Evolutionary conservation across 2,797 vertebrate genomes (phyloP).

Genomic region (Dermochelys coriacea): DNA sequence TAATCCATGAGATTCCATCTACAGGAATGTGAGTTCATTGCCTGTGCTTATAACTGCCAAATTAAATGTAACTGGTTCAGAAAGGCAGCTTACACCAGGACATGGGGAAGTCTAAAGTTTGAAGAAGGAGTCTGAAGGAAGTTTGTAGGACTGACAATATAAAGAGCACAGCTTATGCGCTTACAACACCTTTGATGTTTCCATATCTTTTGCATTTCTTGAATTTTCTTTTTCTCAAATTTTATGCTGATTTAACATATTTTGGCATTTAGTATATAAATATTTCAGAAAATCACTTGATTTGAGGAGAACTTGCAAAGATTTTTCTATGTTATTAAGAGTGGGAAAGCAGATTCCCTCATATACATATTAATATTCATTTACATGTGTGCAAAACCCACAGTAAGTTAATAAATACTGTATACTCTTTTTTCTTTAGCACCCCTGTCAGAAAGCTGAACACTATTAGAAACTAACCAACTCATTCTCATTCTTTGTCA

Average conservation of each 20-base stretch:
- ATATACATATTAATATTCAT: background rate
- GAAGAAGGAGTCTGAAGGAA: background rate
- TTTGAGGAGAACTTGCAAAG: background rate
- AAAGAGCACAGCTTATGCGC: background rate
- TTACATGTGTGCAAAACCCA: background rate
- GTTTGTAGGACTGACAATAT: background rate
- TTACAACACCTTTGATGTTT: background rate
- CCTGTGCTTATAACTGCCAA: background rate
- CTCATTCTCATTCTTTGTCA: background rate
- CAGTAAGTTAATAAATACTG: background rate
- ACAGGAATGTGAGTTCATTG: background rate
- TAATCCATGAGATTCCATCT: background rate
- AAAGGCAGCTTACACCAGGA: background rate
- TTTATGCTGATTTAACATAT: background rate
- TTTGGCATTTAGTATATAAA: background rate
- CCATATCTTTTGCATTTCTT: background rate
- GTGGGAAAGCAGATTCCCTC: background rate
- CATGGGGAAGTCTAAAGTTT: background rate
- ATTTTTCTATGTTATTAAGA: background rate
- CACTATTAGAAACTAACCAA: background rate
- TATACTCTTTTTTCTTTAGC: rapidly evolving
- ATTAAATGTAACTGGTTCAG: background rate
- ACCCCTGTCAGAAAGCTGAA: background rate
- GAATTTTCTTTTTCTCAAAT: background rate
- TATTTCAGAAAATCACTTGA: background rate